These are phyloP conservation scores for Lepilemur ruficaudatus DNA, from an alignment of 2,797 vertebrate genomes.

Conservation along the genomic window DNA sequence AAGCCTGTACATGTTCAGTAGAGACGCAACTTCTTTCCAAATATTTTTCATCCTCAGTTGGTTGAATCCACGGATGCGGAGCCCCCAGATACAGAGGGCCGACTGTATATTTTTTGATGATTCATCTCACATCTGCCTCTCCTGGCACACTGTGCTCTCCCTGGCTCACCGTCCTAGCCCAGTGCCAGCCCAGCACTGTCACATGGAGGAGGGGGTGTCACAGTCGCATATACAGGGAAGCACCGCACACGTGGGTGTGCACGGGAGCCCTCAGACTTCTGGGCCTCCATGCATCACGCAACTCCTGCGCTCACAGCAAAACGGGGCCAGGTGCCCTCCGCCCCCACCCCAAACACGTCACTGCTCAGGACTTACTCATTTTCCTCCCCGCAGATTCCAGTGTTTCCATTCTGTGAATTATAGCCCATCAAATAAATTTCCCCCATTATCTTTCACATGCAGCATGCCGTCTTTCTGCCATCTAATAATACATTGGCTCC, in stretches of 20 bases:
- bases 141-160: neutral
- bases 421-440: slow-evolving; percentile 41
- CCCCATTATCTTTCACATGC: slow-evolving; percentile 56
- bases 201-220: neutral
- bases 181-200: neutral
- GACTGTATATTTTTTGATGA: neutral
- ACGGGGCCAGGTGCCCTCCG: neutral
- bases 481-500: slow-evolving; percentile 54
- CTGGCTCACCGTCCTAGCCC: neutral
- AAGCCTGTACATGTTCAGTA: neutral
- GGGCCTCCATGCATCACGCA: neutral
- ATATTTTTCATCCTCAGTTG: neutral
- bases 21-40: neutral
- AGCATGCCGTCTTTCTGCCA: neutral
- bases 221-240: fast-evolving
- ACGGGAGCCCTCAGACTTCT: neutral
- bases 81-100: neutral
- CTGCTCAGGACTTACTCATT: neutral
- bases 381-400: neutral
- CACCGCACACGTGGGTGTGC: fast-evolving
- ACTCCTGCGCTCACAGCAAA: neutral
- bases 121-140: neutral
- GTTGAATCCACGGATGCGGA: neutral
- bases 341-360: neutral
- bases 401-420: slow-evolving; percentile 55